Evolutionary conservation across 1,140 invertebrate species (phyloP).

Genomic region (Carposina sasakii): DNA sequence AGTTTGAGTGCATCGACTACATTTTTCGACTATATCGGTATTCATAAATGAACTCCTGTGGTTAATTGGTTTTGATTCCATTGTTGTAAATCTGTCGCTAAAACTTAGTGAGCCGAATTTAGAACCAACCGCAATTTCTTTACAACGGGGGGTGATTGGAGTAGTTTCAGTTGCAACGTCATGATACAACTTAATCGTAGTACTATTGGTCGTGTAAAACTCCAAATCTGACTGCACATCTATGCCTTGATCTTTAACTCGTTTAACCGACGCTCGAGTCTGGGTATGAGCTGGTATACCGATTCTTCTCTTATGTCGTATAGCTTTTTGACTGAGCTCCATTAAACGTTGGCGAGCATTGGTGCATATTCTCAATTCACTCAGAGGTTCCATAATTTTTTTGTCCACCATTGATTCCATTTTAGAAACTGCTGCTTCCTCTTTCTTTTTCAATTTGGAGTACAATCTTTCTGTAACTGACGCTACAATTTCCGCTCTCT

Average conservation of each 20-base stretch:
- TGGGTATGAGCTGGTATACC: constrained; percentile 75
- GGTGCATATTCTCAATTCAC: constrained; percentile 71
- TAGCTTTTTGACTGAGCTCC: constrained; percentile 73
- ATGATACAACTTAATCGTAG: no score
- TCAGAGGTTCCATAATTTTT: constrained; percentile 57
- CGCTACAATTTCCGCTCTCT: constrained; percentile 78
- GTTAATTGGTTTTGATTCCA: constrained; percentile 33
- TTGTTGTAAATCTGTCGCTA: constrained; percentile 57
- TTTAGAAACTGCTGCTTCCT: constrained; percentile 67
- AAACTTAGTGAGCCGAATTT: constrained; percentile 41
- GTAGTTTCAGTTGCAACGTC: constrained; percentile 59
- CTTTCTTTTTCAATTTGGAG: constrained; percentile 74
- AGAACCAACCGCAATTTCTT: constrained; percentile 59
- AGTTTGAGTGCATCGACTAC: constrained; percentile 46
- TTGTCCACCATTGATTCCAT: constrained; percentile 51
- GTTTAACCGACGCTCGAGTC: constrained; percentile 69
- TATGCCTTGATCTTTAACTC: constrained; percentile 74
- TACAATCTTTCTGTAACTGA: constrained; percentile 81
- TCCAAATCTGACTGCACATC: constrained; percentile 71
- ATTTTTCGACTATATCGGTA: constrained; percentile 37
- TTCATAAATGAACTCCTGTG: constrained; percentile 38
- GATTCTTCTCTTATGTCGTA: constrained; percentile 73
- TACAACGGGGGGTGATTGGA: constrained; percentile 49
- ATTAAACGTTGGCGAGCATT: constrained; percentile 72
- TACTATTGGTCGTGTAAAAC: constrained; percentile 44